These are phyloP conservation scores for Sciurus vulgaris DNA, from an alignment of 2,797 vertebrate species.

Conservation along the genomic window DNA sequence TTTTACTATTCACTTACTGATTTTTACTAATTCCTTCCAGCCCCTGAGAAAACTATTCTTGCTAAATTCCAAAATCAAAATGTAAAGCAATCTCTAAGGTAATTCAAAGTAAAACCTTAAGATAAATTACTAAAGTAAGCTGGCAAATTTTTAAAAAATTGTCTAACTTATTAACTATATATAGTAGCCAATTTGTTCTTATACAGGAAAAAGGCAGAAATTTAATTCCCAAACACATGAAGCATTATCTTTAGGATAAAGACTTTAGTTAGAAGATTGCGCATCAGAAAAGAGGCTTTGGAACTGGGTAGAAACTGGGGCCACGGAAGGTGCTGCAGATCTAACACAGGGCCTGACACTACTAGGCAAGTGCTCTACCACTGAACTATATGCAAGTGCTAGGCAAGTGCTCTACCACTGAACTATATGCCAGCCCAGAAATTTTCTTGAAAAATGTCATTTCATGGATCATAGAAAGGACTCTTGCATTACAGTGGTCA, in stretches of 20 bases:
- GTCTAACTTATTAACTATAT: neutral
- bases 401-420: neutral
- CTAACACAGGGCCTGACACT: neutral
- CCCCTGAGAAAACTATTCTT: neutral
- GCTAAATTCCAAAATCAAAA: conserved; percentile 20
- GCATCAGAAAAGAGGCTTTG: neutral
- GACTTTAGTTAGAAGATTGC: neutral
- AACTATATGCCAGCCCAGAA: neutral
- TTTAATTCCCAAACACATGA: neutral
- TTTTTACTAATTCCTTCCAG: neutral
- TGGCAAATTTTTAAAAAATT: neutral
- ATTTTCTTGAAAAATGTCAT: neutral
- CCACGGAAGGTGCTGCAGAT: neutral
- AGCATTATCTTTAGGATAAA: conserved; percentile 28
- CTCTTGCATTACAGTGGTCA: neutral
- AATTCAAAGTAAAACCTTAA: neutral
- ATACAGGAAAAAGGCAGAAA: neutral
- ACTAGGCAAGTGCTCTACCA: neutral
- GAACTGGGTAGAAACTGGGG: neutral
- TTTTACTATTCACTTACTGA: neutral
- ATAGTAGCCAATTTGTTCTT: neutral
- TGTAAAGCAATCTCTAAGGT: neutral
- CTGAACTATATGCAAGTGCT: no score
- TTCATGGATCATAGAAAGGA: neutral
- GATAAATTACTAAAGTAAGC: neutral